A percentile compares a stretch with the other conserved stretches of the same genome.
Conservation (phyloP, 2,797 vertebrate species). For the Silurus lanzhouensis region DNA sequence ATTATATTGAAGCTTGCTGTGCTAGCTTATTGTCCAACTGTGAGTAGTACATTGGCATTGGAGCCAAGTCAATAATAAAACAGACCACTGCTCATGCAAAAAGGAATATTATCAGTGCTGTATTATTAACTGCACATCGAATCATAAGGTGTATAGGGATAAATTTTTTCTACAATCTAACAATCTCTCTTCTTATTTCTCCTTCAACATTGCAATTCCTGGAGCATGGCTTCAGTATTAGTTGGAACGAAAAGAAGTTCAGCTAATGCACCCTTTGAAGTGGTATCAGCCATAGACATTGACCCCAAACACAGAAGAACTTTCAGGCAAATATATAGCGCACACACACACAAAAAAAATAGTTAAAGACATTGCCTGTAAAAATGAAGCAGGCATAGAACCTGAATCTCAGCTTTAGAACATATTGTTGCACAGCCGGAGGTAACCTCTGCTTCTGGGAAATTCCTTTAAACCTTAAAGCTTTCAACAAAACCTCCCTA, state of each 20-base stretch:
- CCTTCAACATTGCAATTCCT: neutral
- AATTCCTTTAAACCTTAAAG: constrained; percentile 5
- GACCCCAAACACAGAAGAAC: neutral
- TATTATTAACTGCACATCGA: neutral
- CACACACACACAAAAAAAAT: neutral
- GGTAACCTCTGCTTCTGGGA: constrained; percentile 3
- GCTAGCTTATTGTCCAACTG: constrained; percentile 53
- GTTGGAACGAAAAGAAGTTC: neutral
- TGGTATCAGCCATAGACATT: neutral
- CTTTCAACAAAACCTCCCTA: neutral
- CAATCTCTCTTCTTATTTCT: neutral
- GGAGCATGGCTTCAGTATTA: neutral
- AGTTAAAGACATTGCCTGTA: neutral
- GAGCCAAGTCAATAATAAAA: constrained; percentile 48
- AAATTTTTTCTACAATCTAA: neutral
- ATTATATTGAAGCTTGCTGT: constrained; percentile 51
- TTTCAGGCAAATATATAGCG: neutral
- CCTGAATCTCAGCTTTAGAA: neutral
- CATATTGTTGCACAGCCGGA: neutral
- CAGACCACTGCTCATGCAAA: constrained; percentile 24
- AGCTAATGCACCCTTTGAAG: constrained; percentile 6
- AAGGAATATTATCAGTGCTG: neutral
- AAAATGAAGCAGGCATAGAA: neutral
- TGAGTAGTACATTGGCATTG: constrained; percentile 48
- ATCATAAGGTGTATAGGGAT: neutral